Evolutionary conservation across 2,797 vertebrate species (phyloP).

Genomic region (Huso huso): DNA sequence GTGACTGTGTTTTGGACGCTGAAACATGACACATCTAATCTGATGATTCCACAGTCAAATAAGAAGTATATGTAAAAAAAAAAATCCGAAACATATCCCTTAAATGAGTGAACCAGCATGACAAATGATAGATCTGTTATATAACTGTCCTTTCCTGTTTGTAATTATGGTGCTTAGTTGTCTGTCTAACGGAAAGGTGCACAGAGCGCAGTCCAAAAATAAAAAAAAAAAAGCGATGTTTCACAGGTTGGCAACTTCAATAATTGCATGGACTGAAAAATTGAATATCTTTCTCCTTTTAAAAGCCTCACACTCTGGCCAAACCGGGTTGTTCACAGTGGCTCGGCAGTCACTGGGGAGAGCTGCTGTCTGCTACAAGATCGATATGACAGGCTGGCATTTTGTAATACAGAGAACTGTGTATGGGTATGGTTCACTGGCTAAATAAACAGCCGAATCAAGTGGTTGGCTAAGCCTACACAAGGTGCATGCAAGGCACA

Average conservation of each 20-base stretch:
- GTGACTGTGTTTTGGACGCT: too few species aligned
- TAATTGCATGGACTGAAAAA: not conserved
- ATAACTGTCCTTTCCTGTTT: too few species aligned
- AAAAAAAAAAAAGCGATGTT: not conserved
- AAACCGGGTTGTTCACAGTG: not conserved
- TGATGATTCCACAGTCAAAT: too few species aligned
- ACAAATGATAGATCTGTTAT: too few species aligned
- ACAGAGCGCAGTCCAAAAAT: not conserved
- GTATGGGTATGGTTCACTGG: slow-evolving; percentile 7
- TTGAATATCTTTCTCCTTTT: not conserved
- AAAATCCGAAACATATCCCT: too few species aligned
- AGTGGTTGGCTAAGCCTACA: slow-evolving; percentile 3
- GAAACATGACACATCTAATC: too few species aligned
- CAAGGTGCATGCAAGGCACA: not conserved
- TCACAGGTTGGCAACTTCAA: not conserved
- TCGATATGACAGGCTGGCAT: slow-evolving; percentile 4
- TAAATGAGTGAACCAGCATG: too few species aligned
- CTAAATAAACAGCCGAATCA: slow-evolving; percentile 25
- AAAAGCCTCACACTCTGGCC: not conserved
- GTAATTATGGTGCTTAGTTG: too few species aligned
- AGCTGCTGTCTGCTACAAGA: not conserved
- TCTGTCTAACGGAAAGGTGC: too few species aligned
- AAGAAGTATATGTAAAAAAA: too few species aligned
- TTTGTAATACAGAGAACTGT: not conserved
- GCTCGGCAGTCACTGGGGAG: not conserved